A percentile compares a stretch with the other conserved stretches of the same genome.
phyloP scores from a whole-genome alignment of 2,888 invertebrate genomes.

The Thera britannica region DNA sequence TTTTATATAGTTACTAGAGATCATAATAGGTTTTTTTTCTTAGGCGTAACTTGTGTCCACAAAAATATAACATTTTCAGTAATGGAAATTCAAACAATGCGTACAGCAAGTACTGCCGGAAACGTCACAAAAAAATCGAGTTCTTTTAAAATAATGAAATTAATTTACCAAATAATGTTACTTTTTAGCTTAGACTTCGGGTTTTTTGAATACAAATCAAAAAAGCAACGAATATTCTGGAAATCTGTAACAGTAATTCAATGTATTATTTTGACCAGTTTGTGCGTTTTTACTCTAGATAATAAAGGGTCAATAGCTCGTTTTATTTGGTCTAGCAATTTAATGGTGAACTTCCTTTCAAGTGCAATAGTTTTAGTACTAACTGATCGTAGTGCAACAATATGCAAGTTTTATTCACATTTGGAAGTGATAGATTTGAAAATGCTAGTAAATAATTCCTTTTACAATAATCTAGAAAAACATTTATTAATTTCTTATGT shows the following conservation, averaged over 20 bases:
- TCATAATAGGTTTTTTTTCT: not conserved
- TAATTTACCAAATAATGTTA: not conserved
- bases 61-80: not conserved
- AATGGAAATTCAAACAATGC: not conserved
- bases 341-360: not conserved
- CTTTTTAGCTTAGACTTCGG: constrained; percentile 3
- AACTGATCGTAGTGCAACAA: not conserved
- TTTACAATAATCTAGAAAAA: constrained; percentile 9
- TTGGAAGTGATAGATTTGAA: constrained; percentile 9
- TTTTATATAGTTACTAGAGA: not conserved
- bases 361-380: not conserved
- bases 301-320: not conserved
- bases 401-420: constrained; percentile 3
- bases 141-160: constrained; percentile 1
- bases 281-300: not conserved
- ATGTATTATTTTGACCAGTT: not conserved
- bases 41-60: not conserved
- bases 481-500: not conserved
- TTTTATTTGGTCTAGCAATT: not conserved
- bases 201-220: not conserved
- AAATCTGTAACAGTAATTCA: constrained; percentile 2
- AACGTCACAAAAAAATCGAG: not conserved
- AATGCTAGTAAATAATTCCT: not conserved
- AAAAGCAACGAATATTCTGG: constrained; percentile 4
- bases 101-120: not conserved